Evolutionary conservation across 1,140 invertebrate species (phyloP).

Genomic region (Belonocnema kinseyi): DNA sequence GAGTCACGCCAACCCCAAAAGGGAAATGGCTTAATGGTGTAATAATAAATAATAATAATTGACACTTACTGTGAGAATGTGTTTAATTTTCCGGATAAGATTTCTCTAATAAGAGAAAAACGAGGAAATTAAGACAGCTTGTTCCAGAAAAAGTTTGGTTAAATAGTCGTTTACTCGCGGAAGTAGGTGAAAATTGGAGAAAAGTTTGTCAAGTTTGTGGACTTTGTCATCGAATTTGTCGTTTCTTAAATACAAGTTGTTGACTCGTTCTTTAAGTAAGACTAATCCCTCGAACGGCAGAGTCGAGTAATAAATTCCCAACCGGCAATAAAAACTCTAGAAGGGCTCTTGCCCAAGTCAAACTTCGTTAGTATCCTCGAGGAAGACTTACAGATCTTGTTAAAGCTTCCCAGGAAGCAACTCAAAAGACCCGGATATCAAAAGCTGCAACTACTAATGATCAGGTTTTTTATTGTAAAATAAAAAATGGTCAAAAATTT

Average conservation of each 20-base stretch:
- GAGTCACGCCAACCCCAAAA: no score
- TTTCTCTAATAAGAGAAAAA: no score
- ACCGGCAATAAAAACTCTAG: constrained; percentile 1
- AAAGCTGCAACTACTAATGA: constrained; percentile 14
- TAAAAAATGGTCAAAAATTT: no score
- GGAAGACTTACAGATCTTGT: constrained; percentile 10
- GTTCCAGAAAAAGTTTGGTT: no score
- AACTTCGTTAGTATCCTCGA: constrained; percentile 27
- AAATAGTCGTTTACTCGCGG: no score
- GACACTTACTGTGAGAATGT: no score
- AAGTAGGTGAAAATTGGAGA: constrained; percentile 15
- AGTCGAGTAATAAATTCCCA: constrained; percentile 21
- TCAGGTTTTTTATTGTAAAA: no score
- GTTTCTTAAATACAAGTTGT: constrained; percentile 22
- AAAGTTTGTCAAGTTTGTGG: background rate
- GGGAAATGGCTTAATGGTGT: no score
- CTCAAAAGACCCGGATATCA: background rate
- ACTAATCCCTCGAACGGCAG: background rate
- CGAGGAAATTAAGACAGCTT: no score
- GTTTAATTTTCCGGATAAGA: no score
- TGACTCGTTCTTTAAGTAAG: constrained; percentile 18
- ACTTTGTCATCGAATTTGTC: constrained; percentile 20
- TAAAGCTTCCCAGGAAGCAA: constrained; percentile 7
- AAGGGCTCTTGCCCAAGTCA: constrained; percentile 11
- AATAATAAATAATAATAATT: no score